Conservation (phyloP, 30 jellyfish, hydroid and myxozoan species). For the Aurelia aurita region DNA sequence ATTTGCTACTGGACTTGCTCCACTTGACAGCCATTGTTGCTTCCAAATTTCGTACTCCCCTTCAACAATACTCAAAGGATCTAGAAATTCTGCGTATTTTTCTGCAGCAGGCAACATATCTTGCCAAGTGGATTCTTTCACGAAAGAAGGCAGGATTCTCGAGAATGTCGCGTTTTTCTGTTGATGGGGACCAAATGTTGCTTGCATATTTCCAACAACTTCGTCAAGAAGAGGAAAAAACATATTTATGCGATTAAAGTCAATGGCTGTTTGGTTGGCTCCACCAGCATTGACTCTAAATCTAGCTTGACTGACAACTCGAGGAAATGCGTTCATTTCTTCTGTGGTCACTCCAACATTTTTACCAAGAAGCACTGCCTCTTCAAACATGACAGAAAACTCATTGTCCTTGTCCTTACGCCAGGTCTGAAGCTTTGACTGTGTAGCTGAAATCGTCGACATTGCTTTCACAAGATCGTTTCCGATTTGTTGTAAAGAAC, state of each 20-base stretch:
- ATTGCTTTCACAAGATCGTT: conserved; percentile 10
- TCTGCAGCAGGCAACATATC: too few species aligned
- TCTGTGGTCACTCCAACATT: not conserved
- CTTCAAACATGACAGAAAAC: not conserved
- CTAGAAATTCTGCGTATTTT: too few species aligned
- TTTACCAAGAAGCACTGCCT: conserved; percentile 3
- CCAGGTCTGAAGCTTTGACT: not conserved
- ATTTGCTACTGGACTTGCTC: conserved; percentile 2
- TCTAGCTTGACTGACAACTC: not conserved
- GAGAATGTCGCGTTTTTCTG: conserved; percentile 13
- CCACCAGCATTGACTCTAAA: conserved; percentile 7
- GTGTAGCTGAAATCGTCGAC: conserved; percentile 4
- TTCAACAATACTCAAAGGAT: conserved; percentile 18
- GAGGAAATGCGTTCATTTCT: not conserved
- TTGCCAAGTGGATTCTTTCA: too few species aligned
- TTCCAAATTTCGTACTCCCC: conserved; percentile 22
- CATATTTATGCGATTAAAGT: not conserved
- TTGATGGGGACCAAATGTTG: conserved; percentile 26
- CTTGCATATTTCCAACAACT: conserved; percentile 10
- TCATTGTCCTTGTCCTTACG: conserved; percentile 1
- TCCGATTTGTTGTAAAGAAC: conserved; percentile 9
- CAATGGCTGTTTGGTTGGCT: not conserved
- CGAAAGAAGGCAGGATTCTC: too few species aligned
- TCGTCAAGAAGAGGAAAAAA: conserved; percentile 19
- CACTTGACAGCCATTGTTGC: conserved; percentile 20